These are phyloP conservation scores for Patiria pectinifera DNA, from an alignment of 53 echinoderm and acorn worm species.

Conservation along the genomic window DNA sequence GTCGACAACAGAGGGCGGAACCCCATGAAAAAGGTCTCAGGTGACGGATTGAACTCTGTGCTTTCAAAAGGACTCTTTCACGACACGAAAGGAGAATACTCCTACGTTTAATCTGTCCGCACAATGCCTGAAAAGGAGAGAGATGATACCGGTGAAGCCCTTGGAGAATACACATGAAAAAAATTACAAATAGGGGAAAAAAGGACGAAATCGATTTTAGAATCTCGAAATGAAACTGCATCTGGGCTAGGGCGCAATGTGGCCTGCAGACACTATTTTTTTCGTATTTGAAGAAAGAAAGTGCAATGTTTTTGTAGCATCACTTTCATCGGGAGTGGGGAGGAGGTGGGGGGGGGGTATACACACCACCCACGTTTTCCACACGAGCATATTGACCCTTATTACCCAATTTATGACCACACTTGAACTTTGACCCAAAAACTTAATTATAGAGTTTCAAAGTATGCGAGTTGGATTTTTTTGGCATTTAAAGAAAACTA, in stretches of 20 bases:
- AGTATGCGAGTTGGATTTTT: no score
- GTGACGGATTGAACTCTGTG: neutral
- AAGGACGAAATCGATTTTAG: neutral
- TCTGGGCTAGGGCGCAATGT: neutral
- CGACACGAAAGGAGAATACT: neutral
- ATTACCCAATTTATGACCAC: no score
- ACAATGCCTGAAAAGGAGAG: slow-evolving; percentile 19
- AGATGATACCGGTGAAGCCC: neutral
- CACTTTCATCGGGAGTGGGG: neutral
- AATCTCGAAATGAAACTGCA: neutral
- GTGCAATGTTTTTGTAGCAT: neutral
- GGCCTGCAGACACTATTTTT: neutral
- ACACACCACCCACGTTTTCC: no score
- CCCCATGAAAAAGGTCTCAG: neutral
- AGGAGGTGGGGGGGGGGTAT: neutral
- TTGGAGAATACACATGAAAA: neutral
- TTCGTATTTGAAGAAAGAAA: neutral
- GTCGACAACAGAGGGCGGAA: neutral
- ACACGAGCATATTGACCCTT: no score
- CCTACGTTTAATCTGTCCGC: slow-evolving; percentile 18
- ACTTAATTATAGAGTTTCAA: no score
- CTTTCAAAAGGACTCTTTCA: neutral
- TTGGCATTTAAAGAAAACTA: no score
- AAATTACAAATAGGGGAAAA: neutral
- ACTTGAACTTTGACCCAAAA: no score